Base-by-base conservation (phyloP, 2,888 invertebrate genomes). In the Acronicta alni region DNA sequence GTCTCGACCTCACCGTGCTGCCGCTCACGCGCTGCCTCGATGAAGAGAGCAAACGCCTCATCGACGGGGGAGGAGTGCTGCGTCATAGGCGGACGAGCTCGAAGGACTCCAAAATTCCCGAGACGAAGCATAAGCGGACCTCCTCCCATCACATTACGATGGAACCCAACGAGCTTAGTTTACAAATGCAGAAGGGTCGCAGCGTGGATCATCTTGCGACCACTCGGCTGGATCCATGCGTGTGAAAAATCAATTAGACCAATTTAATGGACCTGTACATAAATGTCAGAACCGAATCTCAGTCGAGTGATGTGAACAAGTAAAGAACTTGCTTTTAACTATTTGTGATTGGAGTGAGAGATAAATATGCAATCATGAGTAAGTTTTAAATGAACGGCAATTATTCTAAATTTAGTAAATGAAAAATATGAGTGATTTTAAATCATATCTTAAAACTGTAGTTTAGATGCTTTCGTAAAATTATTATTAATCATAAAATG, bases 11-110 rank as follows among this genome's bases (percentile, higher is more conserved):
- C 14, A 86, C 88, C 17, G 90, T 84, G 67, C 86, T 91, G 65
- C 92, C 92, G 60, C 85, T 90, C n/a, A 67, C 86, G 57, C 87
- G 87, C 38, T 83, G 87, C 80, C 85, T 70, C 23, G 93, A 92
- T 84, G 94, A 93, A 71, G 94, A 94, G 77, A 92, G 91, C 84
- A 90, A 91, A 81, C 89, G 93, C 52, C 85, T 94, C 23, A 86
- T 94, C 63, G 93, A 92, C 48, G 81, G 89, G 68, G 85, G 85
- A 51, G 91, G 89, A 57, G 93, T 87, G 61, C 84, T 96, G 64
- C 91, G 96, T 1, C 96, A 96, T 86, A 93, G 96, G 5, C 93
- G 96, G 75, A 96, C 95, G 39, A 94, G 95, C 77, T 95, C 95
- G n/a, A 93, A 92, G 75, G 96, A 96, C 80, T 76, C 91, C 62